These are phyloP conservation scores for Austrolebias charrua DNA, from an alignment of 2,797 vertebrate species.

Conservation along the genomic window DNA sequence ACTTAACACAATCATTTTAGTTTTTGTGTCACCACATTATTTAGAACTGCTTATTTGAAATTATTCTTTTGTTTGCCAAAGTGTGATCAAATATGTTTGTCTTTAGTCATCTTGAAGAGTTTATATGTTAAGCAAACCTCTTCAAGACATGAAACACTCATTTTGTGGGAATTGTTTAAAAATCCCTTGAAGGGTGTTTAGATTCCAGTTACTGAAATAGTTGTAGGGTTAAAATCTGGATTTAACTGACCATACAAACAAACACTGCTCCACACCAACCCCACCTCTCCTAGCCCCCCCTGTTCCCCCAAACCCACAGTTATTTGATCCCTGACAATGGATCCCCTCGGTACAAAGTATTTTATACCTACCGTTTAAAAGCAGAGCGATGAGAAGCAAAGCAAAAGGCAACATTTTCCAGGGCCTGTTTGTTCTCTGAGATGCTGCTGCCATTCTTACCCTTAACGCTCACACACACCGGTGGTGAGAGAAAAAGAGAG, in stretches of 20 bases:
- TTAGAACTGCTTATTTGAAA: slow-evolving; percentile 14
- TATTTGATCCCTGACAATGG: slow-evolving; percentile 29
- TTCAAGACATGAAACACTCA: not conserved
- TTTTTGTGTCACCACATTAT: not conserved
- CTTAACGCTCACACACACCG: slow-evolving; percentile 41
- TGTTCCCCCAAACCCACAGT: not conserved
- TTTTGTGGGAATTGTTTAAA: slow-evolving; percentile 3
- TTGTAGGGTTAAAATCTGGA: slow-evolving; percentile 70
- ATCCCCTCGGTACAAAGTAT: slow-evolving; percentile 1
- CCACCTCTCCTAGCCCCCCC: slow-evolving; percentile 32
- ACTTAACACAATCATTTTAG: not conserved
- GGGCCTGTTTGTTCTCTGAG: slow-evolving; percentile 27
- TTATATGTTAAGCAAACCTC: not conserved
- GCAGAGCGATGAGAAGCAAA: slow-evolving; percentile 43
- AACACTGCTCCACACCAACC: slow-evolving; percentile 48
- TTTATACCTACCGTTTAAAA: slow-evolving; percentile 59
- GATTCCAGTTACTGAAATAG: slow-evolving; percentile 45
- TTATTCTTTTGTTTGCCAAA: slow-evolving; percentile 56
- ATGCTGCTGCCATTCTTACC: slow-evolving; percentile 69
- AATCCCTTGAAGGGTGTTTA: not conserved
- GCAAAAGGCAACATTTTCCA: slow-evolving; percentile 38
- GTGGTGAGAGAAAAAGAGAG: slow-evolving; percentile 42
- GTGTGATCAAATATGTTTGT: slow-evolving; percentile 17
- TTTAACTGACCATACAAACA: slow-evolving; percentile 60
- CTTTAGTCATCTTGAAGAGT: not conserved